A percentile compares a stretch with the other conserved stretches of the same genome.
Conservation (phyloP, 2,888 invertebrate species). For the Micropterix aruncella region DNA sequence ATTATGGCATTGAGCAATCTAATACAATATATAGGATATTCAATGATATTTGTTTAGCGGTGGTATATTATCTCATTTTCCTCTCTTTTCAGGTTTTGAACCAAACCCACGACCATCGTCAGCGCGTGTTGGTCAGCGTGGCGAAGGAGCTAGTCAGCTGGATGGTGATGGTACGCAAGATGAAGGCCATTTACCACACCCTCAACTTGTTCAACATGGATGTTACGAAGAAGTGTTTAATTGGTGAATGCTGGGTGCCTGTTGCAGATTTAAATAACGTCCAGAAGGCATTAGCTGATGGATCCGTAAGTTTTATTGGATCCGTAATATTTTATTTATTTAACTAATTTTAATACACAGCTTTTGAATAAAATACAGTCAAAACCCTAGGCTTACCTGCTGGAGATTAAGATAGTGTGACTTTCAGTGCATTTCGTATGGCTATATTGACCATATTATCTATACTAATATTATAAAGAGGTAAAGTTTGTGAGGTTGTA, state of each 20-base stretch:
- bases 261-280: slow-evolving; percentile 58
- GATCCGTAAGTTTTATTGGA: slow-evolving; percentile 58
- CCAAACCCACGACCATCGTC: slow-evolving; percentile 87
- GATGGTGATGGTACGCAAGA: slow-evolving; percentile 81
- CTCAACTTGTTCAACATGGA: slow-evolving; percentile 81
- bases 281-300: slow-evolving; percentile 63
- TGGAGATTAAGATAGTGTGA: too few relatives aligned
- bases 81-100: slow-evolving; percentile 62
- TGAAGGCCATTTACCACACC: slow-evolving; percentile 86
- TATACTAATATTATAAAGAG: too few relatives aligned
- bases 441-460: too few relatives aligned
- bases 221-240: slow-evolving; percentile 74
- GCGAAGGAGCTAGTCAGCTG: slow-evolving; percentile 82
- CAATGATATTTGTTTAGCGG: too few relatives aligned
- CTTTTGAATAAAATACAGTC: slow-evolving; percentile 1
- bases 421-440: too few relatives aligned
- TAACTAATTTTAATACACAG: too few relatives aligned
- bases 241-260: slow-evolving; percentile 78
- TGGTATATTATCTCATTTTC: too few relatives aligned
- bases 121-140: slow-evolving; percentile 73
- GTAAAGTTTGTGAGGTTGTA: too few relatives aligned
- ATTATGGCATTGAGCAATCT: too few relatives aligned
- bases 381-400: background rate
- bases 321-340: too few relatives aligned
- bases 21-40: too few relatives aligned